These are phyloP conservation scores for Nomada lathburiana DNA, from an alignment of 2,888 invertebrate genomes.

Conservation along the genomic window DNA sequence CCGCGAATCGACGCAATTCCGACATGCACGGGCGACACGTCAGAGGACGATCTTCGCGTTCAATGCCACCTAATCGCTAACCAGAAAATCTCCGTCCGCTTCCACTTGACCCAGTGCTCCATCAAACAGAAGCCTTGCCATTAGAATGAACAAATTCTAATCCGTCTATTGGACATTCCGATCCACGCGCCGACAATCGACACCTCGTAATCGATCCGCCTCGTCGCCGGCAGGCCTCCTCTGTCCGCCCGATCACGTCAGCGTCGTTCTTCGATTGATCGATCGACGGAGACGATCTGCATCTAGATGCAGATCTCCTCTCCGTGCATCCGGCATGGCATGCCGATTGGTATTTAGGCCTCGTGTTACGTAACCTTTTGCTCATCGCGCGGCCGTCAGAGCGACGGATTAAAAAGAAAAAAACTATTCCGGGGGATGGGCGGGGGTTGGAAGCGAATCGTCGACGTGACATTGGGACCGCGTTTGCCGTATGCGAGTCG, in stretches of 20 bases:
- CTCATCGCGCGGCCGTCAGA: constrained; percentile 69
- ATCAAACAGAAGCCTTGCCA: neutral
- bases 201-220: constrained; percentile 22
- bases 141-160: constrained; percentile 37
- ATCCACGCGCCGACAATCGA: constrained; percentile 28
- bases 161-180: constrained; percentile 34
- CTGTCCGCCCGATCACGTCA: neutral
- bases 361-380: constrained; percentile 69
- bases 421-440: constrained; percentile 63
- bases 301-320: constrained; percentile 56
- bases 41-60: neutral
- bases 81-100: constrained; percentile 1
- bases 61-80: constrained; percentile 19
- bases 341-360: constrained; percentile 73
- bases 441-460: constrained; percentile 54
- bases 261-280: constrained; percentile 21
- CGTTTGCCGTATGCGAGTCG: constrained; percentile 79
- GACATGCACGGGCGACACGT: neutral
- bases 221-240: neutral
- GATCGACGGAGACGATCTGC: constrained; percentile 31
- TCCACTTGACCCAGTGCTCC: constrained; percentile 16
- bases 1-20: no score
- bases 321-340: constrained; percentile 39
- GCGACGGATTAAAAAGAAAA: constrained; percentile 51
- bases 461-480: constrained; percentile 77